Evolutionary conservation across 2,888 invertebrate genomes (phyloP), one percentile per base, ranked within the genome.

Genomic region (Tortricodes alternella): DNA sequence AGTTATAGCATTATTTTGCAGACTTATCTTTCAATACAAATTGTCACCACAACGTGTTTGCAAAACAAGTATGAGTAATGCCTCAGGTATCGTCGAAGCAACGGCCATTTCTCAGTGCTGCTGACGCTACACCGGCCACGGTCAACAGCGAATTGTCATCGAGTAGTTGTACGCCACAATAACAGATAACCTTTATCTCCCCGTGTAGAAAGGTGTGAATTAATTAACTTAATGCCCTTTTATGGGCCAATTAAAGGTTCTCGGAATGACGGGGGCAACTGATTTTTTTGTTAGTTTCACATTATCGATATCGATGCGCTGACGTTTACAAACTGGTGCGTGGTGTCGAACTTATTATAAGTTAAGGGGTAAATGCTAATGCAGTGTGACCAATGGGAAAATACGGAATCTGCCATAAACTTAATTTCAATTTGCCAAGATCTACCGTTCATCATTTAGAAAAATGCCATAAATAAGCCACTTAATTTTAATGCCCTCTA

Each of bases 61-160:
- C 13, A 41, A 24, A 41, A 41, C n/a, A 41, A 4, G 24, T 29
- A 29, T 44, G 44, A 29, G 44, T 19, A 27, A 32, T 11, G 18
- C 18, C n/a, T 16, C 9, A 9, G 2, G 16, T 13, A 15, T 11
- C 3, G 1, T 5, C 18, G 5, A 6, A 11, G 11, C 5, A 16
- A 9, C n/a, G 7, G 11, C n/a, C n/a, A 16, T 46, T n/a, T 11
- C 15, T 39, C 39, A 50, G 23, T 38, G 62, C 53, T 74, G 53
- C 68, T 19, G 53, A 64, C 76, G 4, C 16, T 80, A 76, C 74
- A n/a, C 73, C 72, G 68, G 11, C 29, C n/a, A n/a, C 29, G 9
- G 29, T 29, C 29, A 74, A 63, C 67, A 46, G 59, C 52, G 58
- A 65, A 68, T 66, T 70, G 75, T 72, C 73, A 69, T 56, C 71